Evolutionary conservation across 2,797 vertebrate species (phyloP), one percentile per base, ranked within the genome.

Genomic region (Cossypha caffra): DNA sequence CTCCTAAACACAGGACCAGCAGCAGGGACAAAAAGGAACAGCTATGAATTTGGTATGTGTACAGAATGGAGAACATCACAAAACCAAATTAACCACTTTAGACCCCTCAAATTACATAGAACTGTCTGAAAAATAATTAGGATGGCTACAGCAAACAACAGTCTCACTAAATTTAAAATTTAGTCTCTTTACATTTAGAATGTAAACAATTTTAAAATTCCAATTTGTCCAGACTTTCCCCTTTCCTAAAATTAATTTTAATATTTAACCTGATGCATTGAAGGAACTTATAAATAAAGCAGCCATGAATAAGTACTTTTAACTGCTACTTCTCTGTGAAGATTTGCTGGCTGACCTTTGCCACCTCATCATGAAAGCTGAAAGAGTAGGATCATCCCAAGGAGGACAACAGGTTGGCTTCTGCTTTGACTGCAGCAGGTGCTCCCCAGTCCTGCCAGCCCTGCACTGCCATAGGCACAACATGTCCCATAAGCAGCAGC

Each of bases 221-320:
- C 26, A 35, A 9, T 45, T 57, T 67, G 3, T 33, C 26, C 37
- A 54, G 15, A 43, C 24, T 66, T 55, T 71, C 81, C 52, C 23
- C 17, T 45, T 21, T 84, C 63, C 24, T 68, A 69, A 88, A 89
- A 84, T 29, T n/a, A 77, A 35, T 91, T 57, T 72, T 71, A 63
- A 28, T 52, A 55, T 66, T 81, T 66, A 75, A 37, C 21, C 31
- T 25, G 16, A 66, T 58, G 40, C 33, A 51, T 10, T 58, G 66
- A 82, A 88, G 28, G 21, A 9, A 29, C 59, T 84, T 81, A 55
- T 31, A 78, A 83, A 75, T 45, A 83, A 88, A 88, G 6, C 10
- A 69, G 25, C 11, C 13, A 64, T 21, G 71, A 58, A 2, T 48
- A 80, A 81, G 19, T 77, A 64, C 16, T 83, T 75, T 17, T 50